phyloP scores from a whole-genome alignment of 2,797 vertebrate species.

The Poecilia picta region DNA sequence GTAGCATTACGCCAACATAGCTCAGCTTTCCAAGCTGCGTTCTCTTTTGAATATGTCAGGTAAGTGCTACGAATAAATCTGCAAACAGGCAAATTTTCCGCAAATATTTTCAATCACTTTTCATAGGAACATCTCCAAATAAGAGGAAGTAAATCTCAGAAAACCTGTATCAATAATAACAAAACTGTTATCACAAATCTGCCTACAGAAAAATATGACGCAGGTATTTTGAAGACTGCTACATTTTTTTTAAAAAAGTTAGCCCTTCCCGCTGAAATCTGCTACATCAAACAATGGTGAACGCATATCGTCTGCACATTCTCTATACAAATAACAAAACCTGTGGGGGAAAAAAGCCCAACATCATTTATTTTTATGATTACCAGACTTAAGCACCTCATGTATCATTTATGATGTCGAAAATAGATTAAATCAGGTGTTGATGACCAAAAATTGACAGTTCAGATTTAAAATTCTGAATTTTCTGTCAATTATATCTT shows the following conservation, averaged over 20 bases:
- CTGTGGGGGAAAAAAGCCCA: not conserved
- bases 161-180: not conserved
- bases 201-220: not conserved
- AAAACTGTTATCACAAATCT: not conserved
- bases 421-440: not conserved
- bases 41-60: not conserved
- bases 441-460: not conserved
- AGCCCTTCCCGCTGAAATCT: not conserved
- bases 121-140: not conserved
- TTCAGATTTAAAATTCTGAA: not conserved
- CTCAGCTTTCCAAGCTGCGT: not conserved
- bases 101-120: not conserved
- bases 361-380: not conserved
- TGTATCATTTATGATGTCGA: not conserved
- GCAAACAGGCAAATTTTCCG: not conserved
- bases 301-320: not conserved
- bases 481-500: not conserved
- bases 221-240: not conserved
- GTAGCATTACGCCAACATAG: not conserved
- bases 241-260: not conserved
- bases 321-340: not conserved
- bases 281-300: not conserved
- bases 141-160: not conserved
- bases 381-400: not conserved
- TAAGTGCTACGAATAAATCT: not conserved